Percentiles rank a stretch among this genome's conserved stretches.
Evolutionary conservation across 2,888 invertebrate genomes (phyloP).

Genomic region (Adineta ricciae): DNA sequence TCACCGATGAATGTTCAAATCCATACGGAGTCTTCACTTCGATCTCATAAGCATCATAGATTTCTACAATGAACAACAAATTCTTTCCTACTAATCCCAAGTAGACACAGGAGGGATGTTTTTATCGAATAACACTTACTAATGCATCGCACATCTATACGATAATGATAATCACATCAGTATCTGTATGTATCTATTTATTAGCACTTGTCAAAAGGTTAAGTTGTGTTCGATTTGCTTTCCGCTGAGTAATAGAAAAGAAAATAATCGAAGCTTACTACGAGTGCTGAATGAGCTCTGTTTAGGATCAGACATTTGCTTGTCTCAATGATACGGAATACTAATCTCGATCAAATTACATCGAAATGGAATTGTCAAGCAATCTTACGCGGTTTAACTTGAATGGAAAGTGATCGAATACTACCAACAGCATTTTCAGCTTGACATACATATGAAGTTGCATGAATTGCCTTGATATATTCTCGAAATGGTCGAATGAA

Average conservation of each 20-base stretch:
- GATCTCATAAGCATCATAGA: neutral
- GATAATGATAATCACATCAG: neutral
- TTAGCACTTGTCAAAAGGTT: neutral
- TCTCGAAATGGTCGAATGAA: neutral
- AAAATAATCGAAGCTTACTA: neutral
- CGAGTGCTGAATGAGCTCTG: neutral
- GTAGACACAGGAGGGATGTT: too few species aligned
- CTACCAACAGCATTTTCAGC: neutral
- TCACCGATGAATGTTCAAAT: neutral
- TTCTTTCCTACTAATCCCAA: too few species aligned
- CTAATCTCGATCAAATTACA: neutral
- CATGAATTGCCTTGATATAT: neutral
- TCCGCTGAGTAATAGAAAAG: neutral
- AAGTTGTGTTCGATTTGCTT: neutral
- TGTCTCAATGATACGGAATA: neutral
- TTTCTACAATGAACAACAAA: neutral
- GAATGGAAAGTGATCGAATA: neutral
- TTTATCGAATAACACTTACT: too few species aligned
- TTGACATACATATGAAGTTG: neutral
- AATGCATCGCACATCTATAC: neutral
- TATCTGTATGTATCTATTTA: neutral
- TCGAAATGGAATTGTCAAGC: neutral
- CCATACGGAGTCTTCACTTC: neutral
- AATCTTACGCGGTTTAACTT: constrained; percentile 3
- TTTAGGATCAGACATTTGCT: neutral